Conservation (phyloP, 1,140 invertebrate genomes). For the Chironomus striatipennis region DNA sequence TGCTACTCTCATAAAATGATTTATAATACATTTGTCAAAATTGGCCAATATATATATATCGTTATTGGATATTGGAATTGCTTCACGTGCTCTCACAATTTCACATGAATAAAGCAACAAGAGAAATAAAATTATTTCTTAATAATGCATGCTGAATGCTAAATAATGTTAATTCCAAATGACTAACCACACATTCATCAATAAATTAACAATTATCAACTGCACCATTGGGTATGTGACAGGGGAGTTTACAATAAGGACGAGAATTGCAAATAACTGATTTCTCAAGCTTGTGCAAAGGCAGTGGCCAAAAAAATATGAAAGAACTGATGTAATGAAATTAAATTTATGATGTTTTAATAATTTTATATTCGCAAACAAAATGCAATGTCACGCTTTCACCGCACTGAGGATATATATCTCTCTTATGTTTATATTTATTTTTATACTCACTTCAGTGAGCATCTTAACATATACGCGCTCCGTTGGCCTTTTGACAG, state of each 20-base stretch:
- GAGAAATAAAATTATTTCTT: background rate
- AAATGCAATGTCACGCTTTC: conserved; percentile 7
- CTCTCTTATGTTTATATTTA: too few relatives aligned
- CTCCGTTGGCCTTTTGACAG: background rate
- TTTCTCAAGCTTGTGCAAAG: too few relatives aligned
- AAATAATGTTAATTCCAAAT: background rate
- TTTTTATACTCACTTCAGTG: too few relatives aligned
- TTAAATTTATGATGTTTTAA: conserved; percentile 1
- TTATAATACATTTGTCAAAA: conserved; percentile 15
- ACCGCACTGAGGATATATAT: background rate
- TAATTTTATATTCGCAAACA: background rate
- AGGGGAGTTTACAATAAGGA: too few relatives aligned
- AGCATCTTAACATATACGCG: background rate
- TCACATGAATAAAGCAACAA: background rate
- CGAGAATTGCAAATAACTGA: too few relatives aligned
- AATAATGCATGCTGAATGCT: background rate
- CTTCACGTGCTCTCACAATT: background rate
- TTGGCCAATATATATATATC: conserved; percentile 6
- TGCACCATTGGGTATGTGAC: too few relatives aligned
- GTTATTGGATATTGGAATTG: background rate
- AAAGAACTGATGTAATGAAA: too few relatives aligned
- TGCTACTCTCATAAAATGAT: background rate
- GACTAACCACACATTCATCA: too few relatives aligned
- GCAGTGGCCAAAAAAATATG: too few relatives aligned
- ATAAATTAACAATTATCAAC: too few relatives aligned